These are phyloP conservation scores for Caenorhabditis briggsae DNA, from an alignment of 1,140 invertebrate genomes.

Conservation along the genomic window DNA sequence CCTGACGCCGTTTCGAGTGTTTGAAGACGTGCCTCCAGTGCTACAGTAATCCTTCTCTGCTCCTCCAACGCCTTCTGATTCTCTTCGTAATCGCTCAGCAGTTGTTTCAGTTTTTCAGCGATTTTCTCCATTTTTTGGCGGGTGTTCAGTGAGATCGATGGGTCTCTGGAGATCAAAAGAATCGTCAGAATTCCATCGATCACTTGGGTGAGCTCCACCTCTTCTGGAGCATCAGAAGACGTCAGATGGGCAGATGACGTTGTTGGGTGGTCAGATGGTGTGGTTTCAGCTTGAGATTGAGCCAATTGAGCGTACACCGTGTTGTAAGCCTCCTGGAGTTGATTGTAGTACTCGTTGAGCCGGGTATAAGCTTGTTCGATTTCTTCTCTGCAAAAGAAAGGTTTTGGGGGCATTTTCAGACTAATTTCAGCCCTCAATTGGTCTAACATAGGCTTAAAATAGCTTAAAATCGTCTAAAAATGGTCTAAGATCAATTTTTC, in stretches of 20 bases:
- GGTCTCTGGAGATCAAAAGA: conserved; percentile 1
- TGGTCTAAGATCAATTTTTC: too few relatives aligned
- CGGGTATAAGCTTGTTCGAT: conserved; percentile 58
- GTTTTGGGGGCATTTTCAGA: neutral
- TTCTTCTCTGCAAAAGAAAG: conserved; percentile 54
- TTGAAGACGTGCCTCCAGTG: conserved; percentile 40
- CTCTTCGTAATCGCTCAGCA: conserved; percentile 38
- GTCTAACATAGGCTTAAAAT: neutral
- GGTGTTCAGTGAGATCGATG: neutral
- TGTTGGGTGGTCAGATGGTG: neutral
- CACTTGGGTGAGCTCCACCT: neutral
- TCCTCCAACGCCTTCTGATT: conserved; percentile 53
- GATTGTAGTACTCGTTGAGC: conserved; percentile 61
- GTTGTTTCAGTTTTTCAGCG: conserved; percentile 25
- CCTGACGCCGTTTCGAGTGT: neutral
- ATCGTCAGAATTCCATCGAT: conserved; percentile 12
- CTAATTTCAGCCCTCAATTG: neutral
- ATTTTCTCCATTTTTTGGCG: conserved; percentile 40
- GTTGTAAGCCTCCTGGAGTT: conserved; percentile 65
- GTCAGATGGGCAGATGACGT: neutral
- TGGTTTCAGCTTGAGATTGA: neutral
- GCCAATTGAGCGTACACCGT: conserved; percentile 48
- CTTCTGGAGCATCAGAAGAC: neutral
- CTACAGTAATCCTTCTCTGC: conserved; percentile 10
- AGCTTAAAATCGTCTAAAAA: too few relatives aligned